These are phyloP conservation scores for Porites cylindrica DNA, from an alignment of 92 coral and sea anemone species.

Conservation along the genomic window DNA sequence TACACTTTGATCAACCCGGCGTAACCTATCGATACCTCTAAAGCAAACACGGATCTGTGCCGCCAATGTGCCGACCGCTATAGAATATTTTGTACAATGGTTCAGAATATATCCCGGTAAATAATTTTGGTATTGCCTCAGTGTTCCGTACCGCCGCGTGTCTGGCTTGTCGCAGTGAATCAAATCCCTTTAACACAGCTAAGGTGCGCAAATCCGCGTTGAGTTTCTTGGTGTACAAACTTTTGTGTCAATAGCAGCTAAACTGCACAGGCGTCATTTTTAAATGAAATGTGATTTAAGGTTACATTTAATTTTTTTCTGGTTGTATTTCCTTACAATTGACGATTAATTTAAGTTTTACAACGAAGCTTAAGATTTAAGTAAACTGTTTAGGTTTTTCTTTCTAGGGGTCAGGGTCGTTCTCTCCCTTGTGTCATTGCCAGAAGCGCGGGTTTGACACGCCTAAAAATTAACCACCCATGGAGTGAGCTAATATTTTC, in stretches of 20 bases:
- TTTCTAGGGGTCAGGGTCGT: constrained; percentile 34
- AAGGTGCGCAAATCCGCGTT: constrained; percentile 1
- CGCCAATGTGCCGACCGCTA: constrained; percentile 64
- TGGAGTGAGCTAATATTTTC: constrained; percentile 17
- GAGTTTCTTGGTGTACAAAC: constrained; percentile 16
- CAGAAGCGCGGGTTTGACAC: constrained; percentile 32
- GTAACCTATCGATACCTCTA: constrained; percentile 55
- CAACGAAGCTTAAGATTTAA: constrained; percentile 39
- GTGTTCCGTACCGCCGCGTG: constrained; percentile 50
- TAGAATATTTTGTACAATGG: constrained; percentile 46
- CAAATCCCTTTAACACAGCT: constrained; percentile 23
- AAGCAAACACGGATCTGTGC: constrained; percentile 47
- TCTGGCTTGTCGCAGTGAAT: constrained; percentile 37
- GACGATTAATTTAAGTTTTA: constrained; percentile 72
- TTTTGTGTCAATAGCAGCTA: constrained; percentile 30
- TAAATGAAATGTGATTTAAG: constrained; percentile 52
- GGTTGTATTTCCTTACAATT: constrained; percentile 73
- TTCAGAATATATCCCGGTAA: constrained; percentile 50
- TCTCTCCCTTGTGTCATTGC: neutral
- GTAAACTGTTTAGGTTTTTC: constrained; percentile 48
- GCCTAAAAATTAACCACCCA: constrained; percentile 42
- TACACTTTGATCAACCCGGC: constrained; percentile 66
- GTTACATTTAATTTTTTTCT: constrained; percentile 48
- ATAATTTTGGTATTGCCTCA: constrained; percentile 36
- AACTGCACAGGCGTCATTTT: constrained; percentile 45